Evolutionary conservation across 2,888 invertebrate genomes (phyloP), one percentile per base, ranked within the genome.

Genomic region (Pemphredon lugubris): DNA sequence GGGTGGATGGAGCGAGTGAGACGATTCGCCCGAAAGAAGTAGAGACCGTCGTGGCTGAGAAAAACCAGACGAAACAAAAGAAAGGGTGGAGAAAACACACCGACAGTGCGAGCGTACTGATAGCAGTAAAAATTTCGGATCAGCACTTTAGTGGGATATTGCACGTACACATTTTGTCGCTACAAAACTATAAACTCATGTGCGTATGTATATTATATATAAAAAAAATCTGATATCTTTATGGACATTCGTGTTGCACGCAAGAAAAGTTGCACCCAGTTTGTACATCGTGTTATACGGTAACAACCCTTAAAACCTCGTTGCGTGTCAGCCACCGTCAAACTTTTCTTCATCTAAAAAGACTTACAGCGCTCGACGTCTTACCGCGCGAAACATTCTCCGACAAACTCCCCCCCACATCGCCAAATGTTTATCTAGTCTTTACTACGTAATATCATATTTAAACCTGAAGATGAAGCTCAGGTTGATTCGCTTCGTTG

Each of bases 211-310:
- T 39, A 50, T 21, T 55, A 48, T 44, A 32, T 34, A 44, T 47
- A 58, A n/a, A 60, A 68, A 73, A 60, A 68, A 73, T 65, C 68
- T 45, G 42, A 68, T 64, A 69, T 69, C 55, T 40, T 42, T 50
- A 39, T 50, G 40, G 44, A 58, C 53, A 68, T 75, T 73, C 74
- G 74, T 75, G 74, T 61, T 39, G 60, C 74, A 75, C 73, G 73
- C 74, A 9, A 74, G 34, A 37, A 34, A 34, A n/a, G 39, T 40
- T 26, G 50, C 40, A 34, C 14, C n/a, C 30, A 40, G 58, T 66
- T 54, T 59, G 47, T 59, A 54, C 51, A 55, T 34, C 67, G 54
- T 54, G 40, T 47, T 47, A 30, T 53, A 42, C 34, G 51, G 50
- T 55, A 58, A 45, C 66, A 39, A 55, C 4, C 44, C 34, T 57